Percentiles rank a stretch among this genome's conserved stretches.
Conservation (phyloP, 1,140 invertebrate genomes). For the Thalassaphorura encarpata region DNA sequence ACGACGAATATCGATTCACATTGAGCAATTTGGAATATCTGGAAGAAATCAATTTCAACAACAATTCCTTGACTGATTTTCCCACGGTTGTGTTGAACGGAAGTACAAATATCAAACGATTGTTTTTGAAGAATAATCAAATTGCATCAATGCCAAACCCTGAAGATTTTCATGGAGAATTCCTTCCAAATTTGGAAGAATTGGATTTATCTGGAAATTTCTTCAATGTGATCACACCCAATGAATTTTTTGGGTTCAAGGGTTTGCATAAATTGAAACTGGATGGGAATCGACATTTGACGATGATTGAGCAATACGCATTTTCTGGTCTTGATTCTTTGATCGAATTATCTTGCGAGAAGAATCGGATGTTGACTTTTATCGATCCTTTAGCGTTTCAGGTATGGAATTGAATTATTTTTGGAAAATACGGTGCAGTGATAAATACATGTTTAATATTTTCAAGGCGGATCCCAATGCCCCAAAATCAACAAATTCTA, state of each 20-base stretch:
- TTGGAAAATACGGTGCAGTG: no score
- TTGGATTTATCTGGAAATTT: slow-evolving; percentile 28
- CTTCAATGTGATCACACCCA: slow-evolving; percentile 4
- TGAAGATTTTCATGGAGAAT: slow-evolving; percentile 3
- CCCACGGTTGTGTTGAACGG: slow-evolving; percentile 20
- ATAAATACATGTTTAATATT: no score
- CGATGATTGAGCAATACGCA: slow-evolving; percentile 18
- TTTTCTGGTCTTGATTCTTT: slow-evolving; percentile 14
- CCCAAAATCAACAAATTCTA: no score
- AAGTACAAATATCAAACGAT: slow-evolving; percentile 15
- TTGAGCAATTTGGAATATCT: slow-evolving; percentile 14
- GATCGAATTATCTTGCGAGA: slow-evolving; percentile 9
- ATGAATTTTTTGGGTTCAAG: slow-evolving; percentile 12
- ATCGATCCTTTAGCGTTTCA: slow-evolving; percentile 20
- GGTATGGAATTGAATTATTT: background rate
- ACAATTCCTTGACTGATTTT: slow-evolving; percentile 20
- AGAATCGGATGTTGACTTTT: slow-evolving; percentile 8
- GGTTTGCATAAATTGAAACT: slow-evolving; percentile 11
- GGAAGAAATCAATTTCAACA: slow-evolving; percentile 25
- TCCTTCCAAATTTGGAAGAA: slow-evolving; percentile 7
- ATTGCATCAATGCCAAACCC: slow-evolving; percentile 12
- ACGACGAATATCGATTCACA: slow-evolving; percentile 12
- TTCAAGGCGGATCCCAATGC: no score
- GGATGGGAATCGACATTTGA: slow-evolving; percentile 3
- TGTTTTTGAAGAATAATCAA: slow-evolving; percentile 24